Base-by-base conservation (phyloP, 1,140 invertebrate genomes). In the Lamellibrachia luymesi region DNA sequence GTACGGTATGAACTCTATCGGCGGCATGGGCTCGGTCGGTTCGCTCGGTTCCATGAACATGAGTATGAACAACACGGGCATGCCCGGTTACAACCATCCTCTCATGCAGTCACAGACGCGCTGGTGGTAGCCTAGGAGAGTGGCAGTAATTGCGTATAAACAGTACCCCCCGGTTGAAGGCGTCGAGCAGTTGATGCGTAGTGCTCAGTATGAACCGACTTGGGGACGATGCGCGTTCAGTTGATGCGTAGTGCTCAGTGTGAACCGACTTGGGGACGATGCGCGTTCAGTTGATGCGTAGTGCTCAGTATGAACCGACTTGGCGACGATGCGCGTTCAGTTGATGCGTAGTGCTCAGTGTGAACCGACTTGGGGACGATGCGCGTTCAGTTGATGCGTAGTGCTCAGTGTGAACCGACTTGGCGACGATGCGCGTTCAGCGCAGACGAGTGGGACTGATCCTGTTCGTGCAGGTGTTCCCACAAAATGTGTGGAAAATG, bases 21-120 rank as follows among this genome's bases (percentile, higher is more conserved):
- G n/a, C 80, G 17, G 17, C 17, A 22, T 51, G 49, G 38, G 50
- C 4, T 51, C 90, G 13, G 50, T 91, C 49, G 50, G 50, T 4
- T 50, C 90, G 49, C 38, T 91, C 13, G 50, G 90, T n/a, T 91
- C 90, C 49, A 51, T 91, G 49, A 91, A 91, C 90, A 91, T 91
- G 90, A 25, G 90, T 51, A 91, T 91, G 90, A 91, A 49, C 49
- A 91, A 91, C 90, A 51, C 49, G 49, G 50, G 90, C n/a, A 49
- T 91, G 90, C 49, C 90, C 17, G 90, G 90, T 25, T 91, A 91
- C 50, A 91, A 91, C 27, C 90, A 91, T 10, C 49, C 90, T 25
- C 90, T 91, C 49, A 91, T 91, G 90, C 90, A 91, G 49, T 49
- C 90, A 13, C 90, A 91, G 50, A 91, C 90, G 4, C 38, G 90